Evolutionary conservation across 2,888 invertebrate genomes (phyloP), one percentile per base, ranked within the genome.

Genomic region (Cerastis rubricosa): DNA sequence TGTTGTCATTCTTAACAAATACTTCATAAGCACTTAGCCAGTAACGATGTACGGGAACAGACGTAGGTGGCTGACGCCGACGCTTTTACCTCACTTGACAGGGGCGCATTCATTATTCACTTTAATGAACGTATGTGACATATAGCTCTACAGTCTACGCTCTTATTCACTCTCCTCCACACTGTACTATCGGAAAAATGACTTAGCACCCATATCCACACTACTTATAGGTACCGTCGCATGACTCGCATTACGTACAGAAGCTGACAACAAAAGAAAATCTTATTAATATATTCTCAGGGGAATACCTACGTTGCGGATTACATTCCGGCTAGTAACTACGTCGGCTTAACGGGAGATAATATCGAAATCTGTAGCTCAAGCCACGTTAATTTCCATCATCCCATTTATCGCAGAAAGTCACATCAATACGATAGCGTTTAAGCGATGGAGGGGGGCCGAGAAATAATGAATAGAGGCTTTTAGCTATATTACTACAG

Each of bases 401-500:
- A 88, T 89, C 83, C 81, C 84, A 86, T 87, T 86, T 80, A 70
- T 76, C 82, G 83, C 87, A 87, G 85, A 88, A 85, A 91, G 88
- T 89, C 90, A 87, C 89, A 90, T 90, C 91, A 90, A 90, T 91
- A 90, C 87, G 87, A 87, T 86, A 84, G 69, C 80, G 83, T 87
- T 89, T 88, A 87, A 88, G 86, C 87, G 84, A 86, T 86, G 88
- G 85, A 89, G 89, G 90, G 87, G 87, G 88, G 85, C 78, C 80
- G 89, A 89, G 87, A 79, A 85, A 88, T 89, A 93, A 94, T 94
- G 92, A 94, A 95, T 93, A 92, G 92, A 92, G 85, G 94, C 94
- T 95, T 93, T 95, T 93, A 95, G 93, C 92, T 88, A 90, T 93
- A 95, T 95, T 94, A 94, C 92, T 87, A 89, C 88, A 88, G 82